Evolutionary conservation across 1,140 invertebrate genomes (phyloP).

Genomic region (Calephelis virginiensis): DNA sequence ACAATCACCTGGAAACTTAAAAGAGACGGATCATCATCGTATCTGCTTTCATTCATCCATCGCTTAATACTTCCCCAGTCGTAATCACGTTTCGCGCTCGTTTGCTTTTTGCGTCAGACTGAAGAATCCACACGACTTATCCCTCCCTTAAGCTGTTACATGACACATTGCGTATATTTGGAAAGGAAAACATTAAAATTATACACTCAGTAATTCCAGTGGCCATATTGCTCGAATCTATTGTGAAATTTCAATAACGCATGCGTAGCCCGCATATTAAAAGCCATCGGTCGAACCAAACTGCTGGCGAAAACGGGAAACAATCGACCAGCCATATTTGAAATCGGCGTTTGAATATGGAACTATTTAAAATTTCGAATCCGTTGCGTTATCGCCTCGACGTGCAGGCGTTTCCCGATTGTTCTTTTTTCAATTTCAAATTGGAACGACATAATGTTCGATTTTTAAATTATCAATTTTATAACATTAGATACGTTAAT

Average conservation of each 20-base stretch:
- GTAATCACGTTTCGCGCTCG: no score
- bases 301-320: constrained; percentile 71
- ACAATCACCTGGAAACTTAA: no score
- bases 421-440: constrained; percentile 62
- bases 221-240: constrained; percentile 52
- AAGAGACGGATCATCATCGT: no score
- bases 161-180: constrained; percentile 19
- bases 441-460: constrained; percentile 41
- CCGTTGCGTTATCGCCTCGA: constrained; percentile 73
- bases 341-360: constrained; percentile 73
- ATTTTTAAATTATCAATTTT: no score
- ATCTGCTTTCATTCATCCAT: no score
- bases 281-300: constrained; percentile 57
- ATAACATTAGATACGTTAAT: no score
- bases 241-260: constrained; percentile 72
- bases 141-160: background rate
- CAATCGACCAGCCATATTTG: constrained; percentile 71
- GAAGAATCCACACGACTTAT: background rate
- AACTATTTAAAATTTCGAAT: constrained; percentile 78
- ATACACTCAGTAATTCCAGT: constrained; percentile 56
- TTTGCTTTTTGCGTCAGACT: background rate
- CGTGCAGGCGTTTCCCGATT: constrained; percentile 72
- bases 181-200: constrained; percentile 45
- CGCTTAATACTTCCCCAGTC: no score
- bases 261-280: constrained; percentile 73